These are phyloP conservation scores for Odontomyia ornata DNA, from an alignment of 2,888 invertebrate species.

Conservation along the genomic window DNA sequence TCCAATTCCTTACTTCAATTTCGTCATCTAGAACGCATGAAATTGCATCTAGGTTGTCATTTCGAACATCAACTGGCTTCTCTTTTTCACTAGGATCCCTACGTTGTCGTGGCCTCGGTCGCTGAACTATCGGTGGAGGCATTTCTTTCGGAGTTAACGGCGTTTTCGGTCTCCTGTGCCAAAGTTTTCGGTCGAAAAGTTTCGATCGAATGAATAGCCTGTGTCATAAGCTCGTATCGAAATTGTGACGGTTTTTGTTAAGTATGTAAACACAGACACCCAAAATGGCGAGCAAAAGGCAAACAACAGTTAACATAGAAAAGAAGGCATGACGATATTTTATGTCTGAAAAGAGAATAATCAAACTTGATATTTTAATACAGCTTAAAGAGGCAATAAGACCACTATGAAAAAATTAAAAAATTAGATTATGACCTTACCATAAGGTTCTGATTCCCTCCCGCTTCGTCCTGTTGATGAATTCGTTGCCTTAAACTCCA, in stretches of 20 bases:
- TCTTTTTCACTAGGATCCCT: background rate
- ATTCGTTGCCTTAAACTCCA: constrained; percentile 48
- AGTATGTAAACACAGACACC: constrained; percentile 62
- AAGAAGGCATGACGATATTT: constrained; percentile 64
- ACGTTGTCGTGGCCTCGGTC: constrained; percentile 37
- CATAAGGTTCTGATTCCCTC: constrained; percentile 47
- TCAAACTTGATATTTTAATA: background rate
- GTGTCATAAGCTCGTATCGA: constrained; percentile 57
- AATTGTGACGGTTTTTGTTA: constrained; percentile 56
- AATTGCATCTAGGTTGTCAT: constrained; percentile 47
- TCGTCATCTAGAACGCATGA: constrained; percentile 53
- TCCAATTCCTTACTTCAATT: constrained; percentile 63
- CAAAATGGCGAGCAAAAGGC: constrained; percentile 58
- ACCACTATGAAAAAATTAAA: too few relatives aligned
- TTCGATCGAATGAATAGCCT: constrained; percentile 61
- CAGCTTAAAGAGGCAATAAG: too few relatives aligned
- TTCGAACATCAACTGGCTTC: constrained; percentile 4
- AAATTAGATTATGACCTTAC: background rate
- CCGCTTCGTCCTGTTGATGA: constrained; percentile 48
- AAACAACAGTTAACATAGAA: constrained; percentile 60
- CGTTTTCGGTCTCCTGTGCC: constrained; percentile 35
- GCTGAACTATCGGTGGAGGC: constrained; percentile 16
- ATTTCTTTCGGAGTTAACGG: constrained; percentile 5
- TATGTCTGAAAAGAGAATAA: background rate
- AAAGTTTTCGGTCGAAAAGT: constrained; percentile 49